Conservation (phyloP, 2,888 invertebrate genomes). For the Napeogenes sylphis region DNA sequence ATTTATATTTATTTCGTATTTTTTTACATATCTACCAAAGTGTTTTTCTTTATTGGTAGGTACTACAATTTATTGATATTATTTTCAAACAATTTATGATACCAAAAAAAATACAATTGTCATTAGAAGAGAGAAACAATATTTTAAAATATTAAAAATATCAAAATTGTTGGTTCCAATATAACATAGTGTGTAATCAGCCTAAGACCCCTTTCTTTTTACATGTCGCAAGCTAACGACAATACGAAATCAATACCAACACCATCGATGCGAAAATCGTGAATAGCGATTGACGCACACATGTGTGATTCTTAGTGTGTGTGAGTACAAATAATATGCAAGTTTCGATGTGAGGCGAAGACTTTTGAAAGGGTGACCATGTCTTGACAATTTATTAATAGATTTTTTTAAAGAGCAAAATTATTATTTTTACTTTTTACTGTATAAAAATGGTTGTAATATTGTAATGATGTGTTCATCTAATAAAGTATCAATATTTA, state of each 20-base stretch:
- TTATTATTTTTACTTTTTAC: neutral
- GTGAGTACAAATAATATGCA: conserved; percentile 71
- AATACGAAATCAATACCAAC: conserved; percentile 77
- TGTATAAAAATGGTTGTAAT: too few relatives aligned
- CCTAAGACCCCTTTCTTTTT: conserved; percentile 73
- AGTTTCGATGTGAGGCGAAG: conserved; percentile 62
- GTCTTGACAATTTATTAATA: conserved; percentile 16
- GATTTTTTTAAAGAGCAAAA: neutral
- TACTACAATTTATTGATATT: too few relatives aligned
- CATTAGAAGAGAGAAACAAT: too few relatives aligned
- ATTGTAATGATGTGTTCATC: too few relatives aligned
- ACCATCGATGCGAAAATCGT: conserved; percentile 77
- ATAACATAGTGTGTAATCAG: conserved; percentile 42
- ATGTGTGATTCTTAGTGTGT: conserved; percentile 35
- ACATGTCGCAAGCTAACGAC: conserved; percentile 76
- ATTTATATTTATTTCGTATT: neutral
- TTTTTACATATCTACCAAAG: too few relatives aligned
- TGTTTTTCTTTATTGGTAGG: too few relatives aligned
- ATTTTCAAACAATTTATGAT: too few relatives aligned
- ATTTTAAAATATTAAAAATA: neutral
- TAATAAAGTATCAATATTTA: too few relatives aligned
- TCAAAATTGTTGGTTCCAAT: conserved; percentile 2
- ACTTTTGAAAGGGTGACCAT: conserved; percentile 58
- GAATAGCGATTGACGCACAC: conserved; percentile 64
- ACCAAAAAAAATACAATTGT: too few relatives aligned